Evolutionary conservation across 1,140 invertebrate species (phyloP).

Genomic region (Lordiphosa collinella): DNA sequence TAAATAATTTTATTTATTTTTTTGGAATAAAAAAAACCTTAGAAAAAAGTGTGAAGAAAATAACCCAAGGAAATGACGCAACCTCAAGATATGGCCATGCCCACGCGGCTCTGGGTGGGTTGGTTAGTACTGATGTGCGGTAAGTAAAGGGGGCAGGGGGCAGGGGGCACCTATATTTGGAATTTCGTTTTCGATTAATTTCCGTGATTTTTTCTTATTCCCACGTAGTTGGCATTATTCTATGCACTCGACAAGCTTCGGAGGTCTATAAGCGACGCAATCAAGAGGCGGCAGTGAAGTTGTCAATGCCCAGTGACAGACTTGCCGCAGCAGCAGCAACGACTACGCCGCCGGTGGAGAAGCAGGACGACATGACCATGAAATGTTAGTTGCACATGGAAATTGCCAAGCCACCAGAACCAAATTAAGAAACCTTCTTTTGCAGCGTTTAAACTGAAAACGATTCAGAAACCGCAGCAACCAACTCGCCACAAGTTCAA

Average conservation of each 20-base stretch:
- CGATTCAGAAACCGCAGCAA: slow-evolving; percentile 1
- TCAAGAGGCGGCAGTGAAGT: background rate
- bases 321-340: background rate
- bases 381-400: slow-evolving; percentile 3
- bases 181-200: slow-evolving; percentile 1
- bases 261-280: background rate
- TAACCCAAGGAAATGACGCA: background rate
- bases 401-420: slow-evolving; percentile 1
- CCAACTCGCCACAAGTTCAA: background rate
- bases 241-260: slow-evolving; percentile 1
- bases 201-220: background rate
- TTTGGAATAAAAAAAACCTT: no score
- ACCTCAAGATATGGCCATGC: background rate
- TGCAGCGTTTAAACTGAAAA: background rate
- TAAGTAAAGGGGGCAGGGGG: background rate
- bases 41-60: no score
- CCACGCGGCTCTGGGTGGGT: background rate
- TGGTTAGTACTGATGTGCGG: slow-evolving; percentile 4
- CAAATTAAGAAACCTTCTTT: no score
- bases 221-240: slow-evolving; percentile 1
- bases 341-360: no score
- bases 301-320: background rate
- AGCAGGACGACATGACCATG: background rate
- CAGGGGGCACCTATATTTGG: background rate
- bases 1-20: no score